These are phyloP conservation scores for Anser brachyrhynchus DNA, from an alignment of 2,113 vertebrate species.

Conservation along the genomic window DNA sequence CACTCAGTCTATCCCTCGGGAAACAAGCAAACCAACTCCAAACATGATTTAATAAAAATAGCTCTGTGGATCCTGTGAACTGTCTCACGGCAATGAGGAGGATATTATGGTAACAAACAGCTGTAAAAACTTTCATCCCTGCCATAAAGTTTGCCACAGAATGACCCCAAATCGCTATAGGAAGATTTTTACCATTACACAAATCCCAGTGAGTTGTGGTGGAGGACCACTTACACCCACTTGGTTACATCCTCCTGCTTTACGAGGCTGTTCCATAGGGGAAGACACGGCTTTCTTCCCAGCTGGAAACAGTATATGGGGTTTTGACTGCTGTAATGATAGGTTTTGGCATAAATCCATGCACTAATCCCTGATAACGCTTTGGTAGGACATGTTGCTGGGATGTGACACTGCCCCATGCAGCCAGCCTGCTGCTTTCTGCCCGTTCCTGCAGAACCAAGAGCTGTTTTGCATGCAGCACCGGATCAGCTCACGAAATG, in stretches of 20 bases:
- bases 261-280: not conserved
- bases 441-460: fast-evolving
- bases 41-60: not conserved
- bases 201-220: not conserved
- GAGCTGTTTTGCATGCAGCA: not conserved
- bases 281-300: not conserved
- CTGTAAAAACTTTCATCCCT: slow-evolving; percentile 11
- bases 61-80: not conserved
- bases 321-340: not conserved
- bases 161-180: not conserved
- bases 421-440: not conserved
- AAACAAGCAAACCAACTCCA: not conserved
- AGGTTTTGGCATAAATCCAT: not conserved
- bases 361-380: not conserved
- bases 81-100: not conserved
- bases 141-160: not conserved
- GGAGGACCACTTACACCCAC: not conserved
- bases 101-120: not conserved
- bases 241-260: not conserved
- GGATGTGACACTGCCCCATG: not conserved
- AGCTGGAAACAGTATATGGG: not conserved
- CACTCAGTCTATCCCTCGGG: not conserved
- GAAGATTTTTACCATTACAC: not conserved
- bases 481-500: not conserved
- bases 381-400: not conserved